A percentile compares a stretch with the other conserved stretches of the same genome.
phyloP scores from a whole-genome alignment of 2,888 invertebrate genomes.

The Pseudeuparius sepicola region DNA sequence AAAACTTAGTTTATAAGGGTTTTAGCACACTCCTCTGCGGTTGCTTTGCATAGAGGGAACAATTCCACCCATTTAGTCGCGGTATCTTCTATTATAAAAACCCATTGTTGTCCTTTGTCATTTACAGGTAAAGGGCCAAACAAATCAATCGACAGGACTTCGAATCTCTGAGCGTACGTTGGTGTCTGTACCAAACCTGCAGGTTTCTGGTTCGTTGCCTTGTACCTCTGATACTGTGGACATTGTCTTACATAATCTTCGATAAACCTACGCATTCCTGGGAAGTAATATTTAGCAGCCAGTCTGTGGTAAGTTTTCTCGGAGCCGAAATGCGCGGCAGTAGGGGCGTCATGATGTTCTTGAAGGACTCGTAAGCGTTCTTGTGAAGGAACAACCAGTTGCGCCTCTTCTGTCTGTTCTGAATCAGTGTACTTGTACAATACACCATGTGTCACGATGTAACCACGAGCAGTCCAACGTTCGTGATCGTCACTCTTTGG shows the following conservation, averaged over 20 bases:
- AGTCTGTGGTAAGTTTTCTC: too few species aligned
- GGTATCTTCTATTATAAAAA: constrained; percentile 26
- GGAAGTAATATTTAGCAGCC: too few species aligned
- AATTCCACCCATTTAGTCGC: constrained; percentile 28
- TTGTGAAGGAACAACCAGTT: too few species aligned
- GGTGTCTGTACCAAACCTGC: constrained; percentile 28
- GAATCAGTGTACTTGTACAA: constrained; percentile 19
- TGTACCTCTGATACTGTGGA: constrained; percentile 28
- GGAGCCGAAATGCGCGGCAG: too few species aligned
- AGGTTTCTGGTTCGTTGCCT: constrained; percentile 24
- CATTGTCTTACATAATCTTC: too few species aligned
- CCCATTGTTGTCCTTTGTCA: constrained; percentile 19
- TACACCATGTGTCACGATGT: constrained; percentile 22
- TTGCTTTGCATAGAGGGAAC: constrained; percentile 14
- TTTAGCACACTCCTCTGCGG: too few species aligned
- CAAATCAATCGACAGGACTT: constrained; percentile 25
- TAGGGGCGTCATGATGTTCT: too few species aligned
- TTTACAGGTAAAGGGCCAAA: constrained; percentile 27
- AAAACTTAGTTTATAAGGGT: too few species aligned
- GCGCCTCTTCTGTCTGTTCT: too few species aligned
- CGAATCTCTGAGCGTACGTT: constrained; percentile 22
- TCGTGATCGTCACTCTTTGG: constrained; percentile 8
- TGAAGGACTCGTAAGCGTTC: too few species aligned
- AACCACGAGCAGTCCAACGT: constrained; percentile 22
- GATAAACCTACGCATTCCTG: too few species aligned